phyloP scores from a whole-genome alignment of 2,797 vertebrate species.

The Buphagus erythrorhynchus region DNA sequence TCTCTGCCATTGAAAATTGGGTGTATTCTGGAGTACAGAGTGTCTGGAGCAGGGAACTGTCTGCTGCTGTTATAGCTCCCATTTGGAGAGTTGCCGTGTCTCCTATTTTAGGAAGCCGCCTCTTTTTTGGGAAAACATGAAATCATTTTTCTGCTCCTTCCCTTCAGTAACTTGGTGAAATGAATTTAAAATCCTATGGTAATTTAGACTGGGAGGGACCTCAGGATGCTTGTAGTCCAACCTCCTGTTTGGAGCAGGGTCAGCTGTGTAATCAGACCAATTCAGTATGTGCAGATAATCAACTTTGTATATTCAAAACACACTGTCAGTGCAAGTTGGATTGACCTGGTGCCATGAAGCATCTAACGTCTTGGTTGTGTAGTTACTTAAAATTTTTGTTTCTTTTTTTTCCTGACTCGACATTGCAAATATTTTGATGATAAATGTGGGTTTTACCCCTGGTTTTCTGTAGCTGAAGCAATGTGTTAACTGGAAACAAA shows the following conservation, averaged over 20 bases:
- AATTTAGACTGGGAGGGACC: background rate
- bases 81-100: background rate
- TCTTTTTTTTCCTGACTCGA: background rate
- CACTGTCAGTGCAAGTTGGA: background rate
- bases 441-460: fast-evolving
- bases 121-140: background rate
- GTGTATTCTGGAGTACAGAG: background rate
- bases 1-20: background rate
- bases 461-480: background rate
- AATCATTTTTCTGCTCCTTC: background rate
- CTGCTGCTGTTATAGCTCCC: background rate
- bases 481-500: background rate
- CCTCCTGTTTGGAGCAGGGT: background rate
- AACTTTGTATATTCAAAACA: background rate
- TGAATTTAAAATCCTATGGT: background rate
- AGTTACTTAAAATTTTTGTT: background rate
- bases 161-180: background rate
- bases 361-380: fast-evolving
- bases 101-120: background rate
- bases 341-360: background rate
- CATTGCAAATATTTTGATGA: background rate
- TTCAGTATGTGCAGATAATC: background rate
- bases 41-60: conserved; percentile 6
- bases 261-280: background rate
- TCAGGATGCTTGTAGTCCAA: background rate